phyloP scores from a whole-genome alignment of 2,888 invertebrate genomes.

The Kuschelorhynchus macadamiae region DNA sequence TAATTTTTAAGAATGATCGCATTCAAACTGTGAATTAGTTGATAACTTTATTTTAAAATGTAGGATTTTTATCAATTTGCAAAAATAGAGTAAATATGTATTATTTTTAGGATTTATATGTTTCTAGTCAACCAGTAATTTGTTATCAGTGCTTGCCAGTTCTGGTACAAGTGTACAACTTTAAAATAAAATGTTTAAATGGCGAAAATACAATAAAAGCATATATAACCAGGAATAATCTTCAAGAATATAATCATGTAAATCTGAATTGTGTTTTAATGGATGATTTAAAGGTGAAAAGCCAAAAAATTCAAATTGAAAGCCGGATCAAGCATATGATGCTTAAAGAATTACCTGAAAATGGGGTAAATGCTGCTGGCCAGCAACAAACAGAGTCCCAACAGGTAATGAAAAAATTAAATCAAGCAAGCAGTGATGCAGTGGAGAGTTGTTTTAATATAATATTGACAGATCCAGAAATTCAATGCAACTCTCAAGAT shows the following conservation, averaged over 20 bases:
- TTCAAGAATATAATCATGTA: constrained; percentile 55
- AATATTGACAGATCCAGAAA: neutral
- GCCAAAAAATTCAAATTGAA: constrained; percentile 43
- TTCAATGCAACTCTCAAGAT: neutral
- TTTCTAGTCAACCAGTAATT: constrained; percentile 57
- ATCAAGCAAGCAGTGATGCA: neutral
- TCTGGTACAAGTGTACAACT: constrained; percentile 58
- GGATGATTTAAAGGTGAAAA: constrained; percentile 49
- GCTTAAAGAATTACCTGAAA: constrained; percentile 32
- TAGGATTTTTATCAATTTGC: too few relatives aligned
- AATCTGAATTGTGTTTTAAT: constrained; percentile 56
- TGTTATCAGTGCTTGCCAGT: constrained; percentile 57
- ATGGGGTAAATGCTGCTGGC: neutral
- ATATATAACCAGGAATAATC: constrained; percentile 56
- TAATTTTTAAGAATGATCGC: too few relatives aligned
- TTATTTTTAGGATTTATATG: constrained; percentile 59
- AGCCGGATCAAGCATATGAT: constrained; percentile 41
- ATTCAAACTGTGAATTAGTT: too few relatives aligned
- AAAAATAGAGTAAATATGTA: too few relatives aligned
- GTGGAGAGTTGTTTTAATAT: neutral
- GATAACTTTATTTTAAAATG: too few relatives aligned
- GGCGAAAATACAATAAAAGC: constrained; percentile 57
- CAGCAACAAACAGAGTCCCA: neutral
- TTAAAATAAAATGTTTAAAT: constrained; percentile 59
- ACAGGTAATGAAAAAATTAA: neutral